Base-by-base conservation (phyloP, 2,113 vertebrate species). In the Oreotrochilus melanogaster region DNA sequence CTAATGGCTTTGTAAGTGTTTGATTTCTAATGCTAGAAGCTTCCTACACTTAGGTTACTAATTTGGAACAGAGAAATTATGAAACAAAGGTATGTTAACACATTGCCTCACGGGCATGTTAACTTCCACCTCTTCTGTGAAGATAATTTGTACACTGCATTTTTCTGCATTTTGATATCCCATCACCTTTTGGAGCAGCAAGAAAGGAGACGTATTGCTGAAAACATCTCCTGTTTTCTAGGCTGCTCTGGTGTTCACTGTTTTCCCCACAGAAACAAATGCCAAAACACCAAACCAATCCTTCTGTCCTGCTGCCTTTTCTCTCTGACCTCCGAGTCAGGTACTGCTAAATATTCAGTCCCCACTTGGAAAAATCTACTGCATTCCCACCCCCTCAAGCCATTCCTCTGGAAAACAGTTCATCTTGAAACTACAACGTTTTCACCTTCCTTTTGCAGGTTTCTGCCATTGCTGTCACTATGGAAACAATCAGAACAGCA, bases 401-500 rank as follows among this genome's bases (percentile, higher is more conserved):
- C 35, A 76, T 43, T 92, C 30, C 78, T 67, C 78, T 60, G 67
- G 92, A 89, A 83, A 93, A 70, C 62, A 82, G 78, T 80, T 86
- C 18, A 92, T 96, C 88, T 83, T 78, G 71, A 93, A 95, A 95
- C 83, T 57, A 93, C 67, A 91, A 47, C 13, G 62, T 81, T 88
- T 88, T 92, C 94, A 91, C 92, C 82, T 70, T 88, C 64, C 56
- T 80, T 91, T 70, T 60, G 43, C 82, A 90, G 67, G 85, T 94
- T 94, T 90, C 90, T 95, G 60, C 87, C 93, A 93, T 19, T 80
- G 67, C 94, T 92, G 78, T 95, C 93, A 88, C 95, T 86, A 97
- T 94, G 96, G 96, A 94, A 96, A 97, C 93, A 90, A 93, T 95
- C 89, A 83, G 71, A 83, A 66, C 60, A 94, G 93, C 89, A 92